These are phyloP conservation scores for Alligator sinensis DNA, from an alignment of 2,113 vertebrate species.

Conservation along the genomic window DNA sequence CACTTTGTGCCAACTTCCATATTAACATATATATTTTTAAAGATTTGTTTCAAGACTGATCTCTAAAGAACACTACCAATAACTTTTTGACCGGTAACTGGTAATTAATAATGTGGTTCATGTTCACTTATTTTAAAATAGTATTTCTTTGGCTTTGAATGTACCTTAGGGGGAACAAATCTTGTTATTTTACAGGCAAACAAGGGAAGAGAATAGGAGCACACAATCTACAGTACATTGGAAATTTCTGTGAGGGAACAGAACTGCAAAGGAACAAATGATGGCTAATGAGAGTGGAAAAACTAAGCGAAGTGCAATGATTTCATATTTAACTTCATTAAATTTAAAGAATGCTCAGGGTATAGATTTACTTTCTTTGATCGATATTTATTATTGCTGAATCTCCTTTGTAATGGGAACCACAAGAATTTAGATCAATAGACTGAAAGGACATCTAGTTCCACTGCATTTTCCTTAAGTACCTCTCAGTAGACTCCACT, in stretches of 20 bases:
- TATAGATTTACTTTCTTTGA: background rate
- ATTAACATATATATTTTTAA: background rate
- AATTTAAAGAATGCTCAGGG: background rate
- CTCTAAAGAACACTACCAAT: background rate
- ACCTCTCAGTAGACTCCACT: background rate
- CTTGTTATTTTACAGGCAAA: background rate
- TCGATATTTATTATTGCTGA: background rate
- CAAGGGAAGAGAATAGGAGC: background rate
- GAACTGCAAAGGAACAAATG: background rate
- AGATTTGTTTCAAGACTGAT: background rate
- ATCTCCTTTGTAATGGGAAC: background rate
- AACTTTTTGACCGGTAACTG: background rate
- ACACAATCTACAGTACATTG: background rate
- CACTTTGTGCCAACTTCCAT: background rate
- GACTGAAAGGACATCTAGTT: background rate
- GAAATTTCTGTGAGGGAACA: background rate
- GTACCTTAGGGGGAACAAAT: background rate
- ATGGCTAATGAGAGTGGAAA: background rate
- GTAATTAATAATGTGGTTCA: accelerated
- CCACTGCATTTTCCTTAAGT: background rate
- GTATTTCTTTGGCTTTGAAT: background rate
- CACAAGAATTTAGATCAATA: background rate
- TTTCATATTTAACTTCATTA: background rate
- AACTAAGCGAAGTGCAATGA: background rate
- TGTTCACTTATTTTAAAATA: background rate